phyloP scores from a whole-genome alignment of 2,888 invertebrate species.

The Nomada flava region DNA sequence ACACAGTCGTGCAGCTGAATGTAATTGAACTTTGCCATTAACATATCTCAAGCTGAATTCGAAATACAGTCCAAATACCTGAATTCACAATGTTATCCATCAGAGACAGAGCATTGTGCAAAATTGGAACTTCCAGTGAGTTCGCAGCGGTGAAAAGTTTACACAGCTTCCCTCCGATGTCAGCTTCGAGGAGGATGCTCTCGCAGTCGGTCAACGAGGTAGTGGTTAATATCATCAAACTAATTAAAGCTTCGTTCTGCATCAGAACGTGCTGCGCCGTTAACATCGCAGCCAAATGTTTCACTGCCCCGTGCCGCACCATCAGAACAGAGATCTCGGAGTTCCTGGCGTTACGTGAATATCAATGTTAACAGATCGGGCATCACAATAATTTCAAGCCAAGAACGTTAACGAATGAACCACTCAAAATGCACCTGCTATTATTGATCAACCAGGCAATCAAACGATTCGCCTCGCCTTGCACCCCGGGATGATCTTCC shows the following conservation, averaged over 20 bases:
- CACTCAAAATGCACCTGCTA: constrained; percentile 82
- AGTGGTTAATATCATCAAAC: constrained; percentile 88
- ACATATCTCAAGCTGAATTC: background rate
- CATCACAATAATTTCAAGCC: background rate
- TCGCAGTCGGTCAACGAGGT: constrained; percentile 79
- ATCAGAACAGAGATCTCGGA: constrained; percentile 84
- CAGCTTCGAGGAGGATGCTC: constrained; percentile 83
- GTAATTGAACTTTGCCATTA: background rate
- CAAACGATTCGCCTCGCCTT: constrained; percentile 92
- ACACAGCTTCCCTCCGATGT: constrained; percentile 85
- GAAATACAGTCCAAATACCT: constrained; percentile 67
- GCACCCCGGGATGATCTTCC: constrained; percentile 93
- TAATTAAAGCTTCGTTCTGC: constrained; percentile 93
- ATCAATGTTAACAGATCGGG: background rate
- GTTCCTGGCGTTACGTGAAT: constrained; percentile 70
- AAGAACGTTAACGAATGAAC: too few relatives aligned
- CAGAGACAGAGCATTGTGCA: constrained; percentile 85
- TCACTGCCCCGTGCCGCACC: constrained; percentile 88
- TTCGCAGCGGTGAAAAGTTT: constrained; percentile 85
- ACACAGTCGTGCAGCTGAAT: too few relatives aligned
- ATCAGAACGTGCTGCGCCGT: constrained; percentile 93
- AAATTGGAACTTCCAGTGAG: constrained; percentile 85
- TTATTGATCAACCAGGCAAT: constrained; percentile 92
- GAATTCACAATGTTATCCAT: constrained; percentile 84
- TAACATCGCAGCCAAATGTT: constrained; percentile 92